Evolutionary conservation across 2,797 vertebrate genomes (phyloP), one percentile per base, ranked within the genome.

Genomic region (Eptatretus atami): DNA sequence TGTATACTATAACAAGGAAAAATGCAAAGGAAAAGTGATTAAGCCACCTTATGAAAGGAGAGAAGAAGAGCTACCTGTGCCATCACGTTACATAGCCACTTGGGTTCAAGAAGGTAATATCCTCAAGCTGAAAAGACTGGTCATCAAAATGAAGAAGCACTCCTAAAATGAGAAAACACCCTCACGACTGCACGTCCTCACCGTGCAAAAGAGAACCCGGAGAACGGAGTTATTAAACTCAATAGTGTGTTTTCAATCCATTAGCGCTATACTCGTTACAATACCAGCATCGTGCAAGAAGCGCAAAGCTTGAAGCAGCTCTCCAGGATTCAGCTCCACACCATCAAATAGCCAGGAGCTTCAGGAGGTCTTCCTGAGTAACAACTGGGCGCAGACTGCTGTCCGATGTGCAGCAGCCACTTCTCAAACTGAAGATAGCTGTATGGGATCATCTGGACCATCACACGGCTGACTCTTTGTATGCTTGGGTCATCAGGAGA

Each of bases 1-100:
- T 19, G n/a, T 44, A 44, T 44, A 44, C 31, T 44, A 44, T 44
- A 44, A 44, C 31, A 44, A 44, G 31, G 31, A 44, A 4, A 5
- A 8, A 44, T 44, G 31, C 31, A 5, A 5, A 4, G 31, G 31
- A 44, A 44, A 44, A 8, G 31, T 44, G 6, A 44, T 44, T 44
- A 44, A 44, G 31, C 4, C 6, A 44, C 31, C 31, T n/a, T 2
- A 44, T 44, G 31, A 44, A 44, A 44, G 31, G 31, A 44, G 4
- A 44, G 31, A 44, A 44, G 31, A 44, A 25, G 31, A 4, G 31
- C 31, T 44, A 98, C 92, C 84, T 95, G 82, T 52, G 82, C 82
- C 76, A 98, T 83, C 72, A 86, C 76, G 76, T 82, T 82, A 73
- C 87, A 98, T 2, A 98, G 75, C 92, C 90, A 98, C 72, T 84